Evolutionary conservation across 2,797 vertebrate species (phyloP).

Genomic region (Cirrhinus molitorella): DNA sequence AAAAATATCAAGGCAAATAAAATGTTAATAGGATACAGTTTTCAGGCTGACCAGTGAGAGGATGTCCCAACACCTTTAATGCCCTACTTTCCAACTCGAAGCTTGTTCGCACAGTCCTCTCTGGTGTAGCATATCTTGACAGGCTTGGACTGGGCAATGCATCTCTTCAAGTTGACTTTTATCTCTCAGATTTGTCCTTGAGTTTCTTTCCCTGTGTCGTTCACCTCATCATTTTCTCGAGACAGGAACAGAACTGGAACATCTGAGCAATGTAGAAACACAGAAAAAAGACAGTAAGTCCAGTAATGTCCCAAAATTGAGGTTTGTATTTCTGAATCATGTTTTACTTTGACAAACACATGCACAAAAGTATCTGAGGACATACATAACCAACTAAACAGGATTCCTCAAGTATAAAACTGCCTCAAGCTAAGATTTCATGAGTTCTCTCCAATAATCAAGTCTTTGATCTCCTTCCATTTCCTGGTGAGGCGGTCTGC

Average conservation of each 20-base stretch:
- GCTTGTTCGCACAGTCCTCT: background rate
- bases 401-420: background rate
- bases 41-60: slow-evolving; percentile 19
- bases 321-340: background rate
- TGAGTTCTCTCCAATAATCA: slow-evolving; percentile 11
- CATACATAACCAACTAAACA: background rate
- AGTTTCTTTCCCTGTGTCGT: background rate
- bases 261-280: slow-evolving; percentile 31
- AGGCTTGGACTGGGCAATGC: background rate
- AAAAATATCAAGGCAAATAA: slow-evolving; percentile 37
- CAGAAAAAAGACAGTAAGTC: background rate
- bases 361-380: background rate
- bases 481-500: slow-evolving; percentile 1
- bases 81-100: slow-evolving; percentile 29
- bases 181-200: slow-evolving; percentile 28
- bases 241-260: slow-evolving; percentile 31
- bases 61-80: slow-evolving; percentile 26
- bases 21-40: slow-evolving; percentile 20
- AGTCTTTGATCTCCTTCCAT: background rate
- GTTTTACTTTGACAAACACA: background rate
- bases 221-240: slow-evolving; percentile 31
- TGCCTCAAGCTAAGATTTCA: background rate
- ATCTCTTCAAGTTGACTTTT: slow-evolving; percentile 21
- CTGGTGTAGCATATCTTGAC: slow-evolving; percentile 19
- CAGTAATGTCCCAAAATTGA: background rate